Evolutionary conservation across 1,140 invertebrate species (phyloP).

Genomic region (Drosophila setifemur): DNA sequence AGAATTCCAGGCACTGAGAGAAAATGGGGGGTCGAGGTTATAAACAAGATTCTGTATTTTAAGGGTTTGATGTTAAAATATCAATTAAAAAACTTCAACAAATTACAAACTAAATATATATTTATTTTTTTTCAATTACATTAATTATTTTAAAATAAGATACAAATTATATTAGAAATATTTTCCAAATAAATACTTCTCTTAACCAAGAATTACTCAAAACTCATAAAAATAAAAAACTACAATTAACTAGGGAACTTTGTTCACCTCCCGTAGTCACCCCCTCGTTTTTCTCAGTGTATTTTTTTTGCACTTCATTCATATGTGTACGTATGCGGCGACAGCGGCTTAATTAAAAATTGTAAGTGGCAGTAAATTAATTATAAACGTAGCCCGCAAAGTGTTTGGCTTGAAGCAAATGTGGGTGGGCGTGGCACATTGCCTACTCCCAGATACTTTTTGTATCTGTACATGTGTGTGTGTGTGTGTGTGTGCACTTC

Average conservation of each 20-base stretch:
- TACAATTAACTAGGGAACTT: no score
- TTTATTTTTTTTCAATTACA: no score
- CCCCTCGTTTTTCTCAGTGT: neutral
- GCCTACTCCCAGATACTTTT: constrained; percentile 8
- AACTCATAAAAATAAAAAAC: no score
- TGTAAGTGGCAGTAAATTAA: constrained; percentile 79
- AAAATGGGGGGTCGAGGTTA: no score
- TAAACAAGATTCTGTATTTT: neutral
- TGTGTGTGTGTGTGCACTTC: constrained; percentile 48
- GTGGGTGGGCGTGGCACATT: constrained; percentile 35
- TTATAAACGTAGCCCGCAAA: constrained; percentile 72
- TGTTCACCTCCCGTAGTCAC: no score
- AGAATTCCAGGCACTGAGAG: neutral
- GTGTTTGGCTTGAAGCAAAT: constrained; percentile 74
- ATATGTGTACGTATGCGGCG: constrained; percentile 8
- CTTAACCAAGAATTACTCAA: no score
- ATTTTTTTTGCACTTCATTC: neutral
- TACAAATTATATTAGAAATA: no score
- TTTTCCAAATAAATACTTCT: no score
- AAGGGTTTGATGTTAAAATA: neutral
- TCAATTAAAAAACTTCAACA: neutral
- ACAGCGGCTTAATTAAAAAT: constrained; percentile 74
- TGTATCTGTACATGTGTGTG: neutral
- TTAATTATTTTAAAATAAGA: no score
- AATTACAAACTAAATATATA: no score